Base-by-base conservation (phyloP, 2,797 vertebrate species). In the Siniperca undulata region DNA sequence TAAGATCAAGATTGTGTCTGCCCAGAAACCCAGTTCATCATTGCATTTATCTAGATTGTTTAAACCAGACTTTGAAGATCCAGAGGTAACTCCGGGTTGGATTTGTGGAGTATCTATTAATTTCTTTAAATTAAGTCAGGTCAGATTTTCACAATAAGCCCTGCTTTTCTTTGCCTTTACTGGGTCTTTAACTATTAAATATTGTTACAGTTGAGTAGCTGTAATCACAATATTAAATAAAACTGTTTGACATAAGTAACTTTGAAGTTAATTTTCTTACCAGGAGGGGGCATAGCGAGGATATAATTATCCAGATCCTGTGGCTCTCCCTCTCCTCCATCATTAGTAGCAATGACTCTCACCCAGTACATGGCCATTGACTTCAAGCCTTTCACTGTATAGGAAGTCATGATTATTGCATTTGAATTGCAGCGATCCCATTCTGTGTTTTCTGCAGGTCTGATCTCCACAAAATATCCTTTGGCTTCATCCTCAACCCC, bases 381-480 rank as follows among this genome's bases (percentile, higher is more conserved):
- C 84, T 94, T 97, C 80, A 99, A 83, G 34, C 97, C 95, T 91
- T 96, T 98, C 13, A 97, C 91, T 0, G 95, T 98, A 87, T 94
- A 97, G 61, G 76, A 80, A 77, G 77, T 95, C 70, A 74, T 74
- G 1, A 89, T 89, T 80, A 97, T 91, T 1, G 92, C 91, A 62
- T 95, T 95, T 11, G 44, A 0, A 50, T 97, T 97, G 91, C 97
- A 97, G 8, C 95, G 95, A 70, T 88, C 93, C 98, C 98, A 99
- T 24, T 91, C 96, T 46, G 93, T 93, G 87, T 85, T 95, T 76
- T 96, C 95, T 12, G 95, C 92, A 74, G 94, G 93, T 24, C 96
- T 92, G 82, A 98, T 93, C 88, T 99, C 97, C 68, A 98, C 95
- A 86, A 96, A 93, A 8, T 97, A 99, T 46, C 97, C 97, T 73